Base-by-base conservation (phyloP, 2,113 vertebrate species). In the Coptodon rendalli region DNA sequence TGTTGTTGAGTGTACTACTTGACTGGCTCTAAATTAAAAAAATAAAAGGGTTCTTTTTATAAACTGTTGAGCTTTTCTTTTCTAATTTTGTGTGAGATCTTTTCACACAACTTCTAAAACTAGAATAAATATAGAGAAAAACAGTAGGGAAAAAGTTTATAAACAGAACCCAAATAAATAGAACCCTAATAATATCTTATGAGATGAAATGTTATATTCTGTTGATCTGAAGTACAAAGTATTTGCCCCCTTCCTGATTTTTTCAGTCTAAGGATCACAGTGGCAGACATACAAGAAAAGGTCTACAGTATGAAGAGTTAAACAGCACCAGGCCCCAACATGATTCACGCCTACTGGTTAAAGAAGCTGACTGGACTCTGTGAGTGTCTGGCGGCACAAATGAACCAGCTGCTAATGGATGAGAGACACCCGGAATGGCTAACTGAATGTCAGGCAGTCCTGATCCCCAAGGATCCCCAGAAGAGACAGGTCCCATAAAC, bases 311-410 rank as follows among this genome's bases (percentile, higher is more conserved):
- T 66, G 31, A 66, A 66, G 31, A 66, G 17, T 66, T 66, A 66
- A 16, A 63, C 29, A 63, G 31, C 61, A n/a, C 31, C 61, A 38
- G 61, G 31, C 31, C 31, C 10, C 31, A 12, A 38, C 10, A n/a
- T 66, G 61, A 66, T 66, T 66, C 61, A 66, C 31, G n/a, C 31
- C 61, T 63, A 36, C 59, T 63, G 17, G 17, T 36, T 63, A n/a
- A 63, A 63, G 31, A 63, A 36, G 31, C 31, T 0, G 31, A 63
- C 8, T 31, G 57, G 57, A 61, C 61, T 66, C 31, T 4, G 1
- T 2, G 17, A 66, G 61, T 0, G 0, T 38, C 61, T 38, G 34
- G 61, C 2, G 0, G 19, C 10, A 3, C 61, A 66, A 66, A 38
- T 2, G 10, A 38, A 8, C 61, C 61, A 66, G 34, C 34, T 66